Evolutionary conservation across 2,888 invertebrate species (phyloP).

Genomic region (Macrophya annulata): DNA sequence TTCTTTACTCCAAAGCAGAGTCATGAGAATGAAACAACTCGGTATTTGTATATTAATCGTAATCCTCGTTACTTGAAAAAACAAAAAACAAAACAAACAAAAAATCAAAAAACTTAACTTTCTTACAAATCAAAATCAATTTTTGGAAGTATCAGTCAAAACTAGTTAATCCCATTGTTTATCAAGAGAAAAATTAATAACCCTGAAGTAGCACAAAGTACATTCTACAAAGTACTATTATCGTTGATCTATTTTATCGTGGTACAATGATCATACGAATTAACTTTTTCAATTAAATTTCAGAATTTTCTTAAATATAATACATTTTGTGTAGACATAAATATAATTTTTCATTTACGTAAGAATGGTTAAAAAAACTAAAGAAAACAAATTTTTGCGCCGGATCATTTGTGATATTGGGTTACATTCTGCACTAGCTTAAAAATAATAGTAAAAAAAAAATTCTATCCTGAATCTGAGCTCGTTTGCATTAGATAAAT

Average conservation of each 20-base stretch:
- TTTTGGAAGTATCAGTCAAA: conserved; percentile 41
- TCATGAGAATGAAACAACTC: conserved; percentile 80
- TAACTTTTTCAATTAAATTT: conserved; percentile 1
- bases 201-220: conserved; percentile 45
- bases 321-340: conserved; percentile 11
- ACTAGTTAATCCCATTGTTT: conserved; percentile 6
- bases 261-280: conserved; percentile 52
- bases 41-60: conserved; percentile 80
- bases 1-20: conserved; percentile 80
- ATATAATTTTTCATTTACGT: conserved; percentile 49
- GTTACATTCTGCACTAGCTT: conserved; percentile 7
- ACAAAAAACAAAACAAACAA: conserved; percentile 59
- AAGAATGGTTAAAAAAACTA: conserved; percentile 49
- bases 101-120: conserved; percentile 47
- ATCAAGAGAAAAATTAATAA: conserved; percentile 17
- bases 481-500: not conserved
- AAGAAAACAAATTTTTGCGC: not conserved
- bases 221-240: conserved; percentile 9
- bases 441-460: not conserved
- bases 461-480: not conserved
- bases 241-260: conserved; percentile 50
- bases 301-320: conserved; percentile 16
- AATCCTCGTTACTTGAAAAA: conserved; percentile 79
- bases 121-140: conserved; percentile 38
- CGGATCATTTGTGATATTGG: not conserved